These are phyloP conservation scores for Drosophila guanche DNA, from an alignment of 1,140 invertebrate genomes.

Conservation along the genomic window DNA sequence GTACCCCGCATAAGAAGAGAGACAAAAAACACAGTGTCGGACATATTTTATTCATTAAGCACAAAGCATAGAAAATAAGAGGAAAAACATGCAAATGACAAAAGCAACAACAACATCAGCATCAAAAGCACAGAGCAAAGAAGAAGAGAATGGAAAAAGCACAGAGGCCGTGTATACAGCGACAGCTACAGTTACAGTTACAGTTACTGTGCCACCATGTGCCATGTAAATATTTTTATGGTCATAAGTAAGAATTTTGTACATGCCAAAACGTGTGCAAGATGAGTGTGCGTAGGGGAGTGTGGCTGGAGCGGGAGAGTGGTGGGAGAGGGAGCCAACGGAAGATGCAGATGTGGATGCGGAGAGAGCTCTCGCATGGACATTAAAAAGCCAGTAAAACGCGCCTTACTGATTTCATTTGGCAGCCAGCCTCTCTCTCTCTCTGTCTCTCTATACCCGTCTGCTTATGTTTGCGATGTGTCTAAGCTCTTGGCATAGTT, in stretches of 20 bases:
- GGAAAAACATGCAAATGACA: slow-evolving; percentile 78
- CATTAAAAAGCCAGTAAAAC: slow-evolving; percentile 79
- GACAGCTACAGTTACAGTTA: slow-evolving; percentile 26
- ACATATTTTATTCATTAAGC: slow-evolving; percentile 81
- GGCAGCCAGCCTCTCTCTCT: slow-evolving; percentile 15
- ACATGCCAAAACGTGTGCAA: slow-evolving; percentile 34
- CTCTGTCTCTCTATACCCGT: slow-evolving; percentile 8
- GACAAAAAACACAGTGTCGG: slow-evolving; percentile 58
- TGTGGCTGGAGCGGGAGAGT: slow-evolving; percentile 23
- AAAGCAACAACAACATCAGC: slow-evolving; percentile 30
- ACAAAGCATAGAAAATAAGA: slow-evolving; percentile 64
- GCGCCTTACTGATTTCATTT: slow-evolving; percentile 79
- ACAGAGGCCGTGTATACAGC: too few relatives aligned
- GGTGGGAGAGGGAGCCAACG: slow-evolving; percentile 11
- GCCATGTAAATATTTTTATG: slow-evolving; percentile 80
- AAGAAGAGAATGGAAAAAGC: too few relatives aligned
- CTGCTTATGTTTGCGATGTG: slow-evolving; percentile 19
- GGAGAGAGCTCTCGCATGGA: slow-evolving; percentile 36
- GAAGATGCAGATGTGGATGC: slow-evolving; percentile 47
- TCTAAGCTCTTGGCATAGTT: slow-evolving; percentile 65
- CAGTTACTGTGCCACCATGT: slow-evolving; percentile 2
- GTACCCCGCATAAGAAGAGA: not conserved
- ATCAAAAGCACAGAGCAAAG: not conserved
- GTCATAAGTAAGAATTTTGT: slow-evolving; percentile 79
- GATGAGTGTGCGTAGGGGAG: not conserved